These are phyloP conservation scores for Cossypha heuglini DNA, from an alignment of 2,797 vertebrate genomes.

Conservation along the genomic window DNA sequence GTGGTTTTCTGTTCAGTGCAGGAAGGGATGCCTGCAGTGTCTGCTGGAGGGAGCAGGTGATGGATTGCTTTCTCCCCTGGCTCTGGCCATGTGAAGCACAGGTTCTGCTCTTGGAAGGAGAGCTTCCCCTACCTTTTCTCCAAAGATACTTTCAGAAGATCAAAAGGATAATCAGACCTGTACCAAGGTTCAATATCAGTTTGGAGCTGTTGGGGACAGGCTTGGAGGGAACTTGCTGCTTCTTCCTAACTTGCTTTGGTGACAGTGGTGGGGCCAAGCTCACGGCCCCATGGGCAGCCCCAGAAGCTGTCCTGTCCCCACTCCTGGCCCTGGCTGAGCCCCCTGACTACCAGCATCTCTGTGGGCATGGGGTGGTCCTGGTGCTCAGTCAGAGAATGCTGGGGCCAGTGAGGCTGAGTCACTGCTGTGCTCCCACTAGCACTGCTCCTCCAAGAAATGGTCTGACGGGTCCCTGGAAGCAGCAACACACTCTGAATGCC, in stretches of 20 bases:
- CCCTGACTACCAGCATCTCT: accelerated
- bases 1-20: accelerated
- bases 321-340: background rate
- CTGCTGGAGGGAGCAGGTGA: background rate
- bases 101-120: background rate
- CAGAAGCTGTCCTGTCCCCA: background rate
- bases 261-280: background rate
- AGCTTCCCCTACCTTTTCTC: background rate
- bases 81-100: accelerated
- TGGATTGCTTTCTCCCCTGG: accelerated
- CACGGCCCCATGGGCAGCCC: accelerated
- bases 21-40: background rate
- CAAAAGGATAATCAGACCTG: background rate
- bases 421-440: background rate
- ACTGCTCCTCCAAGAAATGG: background rate
- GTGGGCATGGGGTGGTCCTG: accelerated
- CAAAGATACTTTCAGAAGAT: background rate
- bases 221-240: background rate
- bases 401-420: background rate
- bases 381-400: background rate
- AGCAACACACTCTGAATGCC: background rate
- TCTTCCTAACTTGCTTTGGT: background rate
- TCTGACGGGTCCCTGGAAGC: accelerated
- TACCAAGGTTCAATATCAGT: background rate
- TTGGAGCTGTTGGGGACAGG: background rate